phyloP scores from a whole-genome alignment of 2,113 vertebrate species.

The Elephas maximus region DNA sequence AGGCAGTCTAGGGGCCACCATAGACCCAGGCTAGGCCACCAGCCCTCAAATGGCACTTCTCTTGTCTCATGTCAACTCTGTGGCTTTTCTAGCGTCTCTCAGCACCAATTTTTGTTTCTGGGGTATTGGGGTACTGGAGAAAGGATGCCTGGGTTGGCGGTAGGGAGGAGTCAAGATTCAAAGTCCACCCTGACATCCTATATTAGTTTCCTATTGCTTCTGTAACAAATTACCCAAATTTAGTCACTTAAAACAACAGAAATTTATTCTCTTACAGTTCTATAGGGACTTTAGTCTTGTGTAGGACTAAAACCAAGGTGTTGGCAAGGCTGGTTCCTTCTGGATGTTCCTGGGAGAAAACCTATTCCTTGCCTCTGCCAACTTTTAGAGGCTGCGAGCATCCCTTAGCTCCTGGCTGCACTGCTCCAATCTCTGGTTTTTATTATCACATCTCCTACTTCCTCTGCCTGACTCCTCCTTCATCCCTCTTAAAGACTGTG shows the following conservation, averaged over 20 bases:
- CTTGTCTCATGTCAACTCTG: neutral
- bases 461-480: neutral
- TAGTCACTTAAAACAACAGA: neutral
- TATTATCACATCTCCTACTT: neutral
- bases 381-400: neutral
- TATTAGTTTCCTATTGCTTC: neutral
- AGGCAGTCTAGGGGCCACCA: neutral
- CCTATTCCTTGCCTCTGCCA: neutral
- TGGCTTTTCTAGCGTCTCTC: neutral
- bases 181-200: neutral
- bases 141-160: neutral
- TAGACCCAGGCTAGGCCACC: too few relatives aligned
- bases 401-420: neutral
- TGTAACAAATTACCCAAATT: neutral
- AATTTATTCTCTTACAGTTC: neutral
- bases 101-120: neutral
- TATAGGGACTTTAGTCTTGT: too few relatives aligned
- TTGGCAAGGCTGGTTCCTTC: neutral
- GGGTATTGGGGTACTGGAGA: too few relatives aligned
- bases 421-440: neutral
- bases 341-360: neutral
- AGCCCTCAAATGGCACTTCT: neutral
- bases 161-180: neutral
- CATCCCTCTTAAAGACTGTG: neutral
- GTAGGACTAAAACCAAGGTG: neutral